These are phyloP conservation scores for Aphelinus atriplicis DNA, from an alignment of 1,140 invertebrate genomes.

Conservation along the genomic window DNA sequence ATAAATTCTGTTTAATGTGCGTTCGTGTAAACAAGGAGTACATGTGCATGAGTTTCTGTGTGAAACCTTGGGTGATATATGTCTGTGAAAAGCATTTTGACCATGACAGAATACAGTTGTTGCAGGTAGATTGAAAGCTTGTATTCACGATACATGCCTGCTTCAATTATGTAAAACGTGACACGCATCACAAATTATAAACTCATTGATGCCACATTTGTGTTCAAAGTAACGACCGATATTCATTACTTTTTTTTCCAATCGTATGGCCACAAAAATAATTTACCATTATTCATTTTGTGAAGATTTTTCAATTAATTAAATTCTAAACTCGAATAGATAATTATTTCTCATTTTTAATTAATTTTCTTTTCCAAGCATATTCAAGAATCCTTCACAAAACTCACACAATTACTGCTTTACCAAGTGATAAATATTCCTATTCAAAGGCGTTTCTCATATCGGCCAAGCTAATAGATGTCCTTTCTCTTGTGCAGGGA, in stretches of 20 bases:
- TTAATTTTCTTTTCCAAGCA: too few species aligned
- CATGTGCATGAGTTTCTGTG: too few species aligned
- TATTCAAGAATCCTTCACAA: too few species aligned
- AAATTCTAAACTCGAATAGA: not conserved
- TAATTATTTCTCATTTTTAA: not conserved
- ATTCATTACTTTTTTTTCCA: too few species aligned
- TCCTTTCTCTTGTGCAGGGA: constrained; percentile 10
- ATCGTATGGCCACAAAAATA: not conserved
- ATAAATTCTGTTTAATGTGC: too few species aligned
- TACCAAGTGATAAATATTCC: too few species aligned
- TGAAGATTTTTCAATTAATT: not conserved
- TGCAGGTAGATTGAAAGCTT: not conserved
- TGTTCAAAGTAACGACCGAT: not conserved
- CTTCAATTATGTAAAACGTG: constrained; percentile 19
- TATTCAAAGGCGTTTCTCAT: too few species aligned
- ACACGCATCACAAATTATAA: constrained; percentile 4
- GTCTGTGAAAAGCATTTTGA: constrained; percentile 13
- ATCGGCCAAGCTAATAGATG: too few species aligned
- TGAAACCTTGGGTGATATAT: too few species aligned
- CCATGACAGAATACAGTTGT: constrained; percentile 11
- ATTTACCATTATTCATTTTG: not conserved
- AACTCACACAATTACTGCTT: too few species aligned
- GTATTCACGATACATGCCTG: not conserved
- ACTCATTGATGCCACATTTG: not conserved
- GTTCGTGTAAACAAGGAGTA: too few species aligned